Percentiles rank a stretch among this genome's conserved stretches.
These are phyloP conservation scores for Aphyosemion australe DNA, from an alignment of 2,113 vertebrate species.

Conservation along the genomic window DNA sequence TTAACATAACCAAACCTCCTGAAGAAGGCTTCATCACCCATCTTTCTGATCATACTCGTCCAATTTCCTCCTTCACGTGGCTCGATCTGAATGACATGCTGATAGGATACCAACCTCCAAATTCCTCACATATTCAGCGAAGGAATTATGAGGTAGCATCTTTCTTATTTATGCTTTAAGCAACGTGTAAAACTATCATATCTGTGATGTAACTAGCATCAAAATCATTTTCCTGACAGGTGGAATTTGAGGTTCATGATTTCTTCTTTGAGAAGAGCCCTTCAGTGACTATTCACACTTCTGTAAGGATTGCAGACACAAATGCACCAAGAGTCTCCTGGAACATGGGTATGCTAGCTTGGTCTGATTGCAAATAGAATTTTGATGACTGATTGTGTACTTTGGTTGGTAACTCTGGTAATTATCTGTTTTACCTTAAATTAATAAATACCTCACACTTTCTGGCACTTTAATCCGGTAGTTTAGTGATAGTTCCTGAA, in stretches of 20 bases:
- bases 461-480: too few species aligned
- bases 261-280: conserved; percentile 88
- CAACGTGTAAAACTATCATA: too few species aligned
- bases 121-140: conserved; percentile 86
- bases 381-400: not conserved
- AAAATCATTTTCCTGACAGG: conserved; percentile 64
- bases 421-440: too few species aligned
- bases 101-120: conserved; percentile 93
- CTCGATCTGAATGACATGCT: conserved; percentile 87
- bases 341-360: conserved; percentile 87
- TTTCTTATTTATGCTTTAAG: not conserved
- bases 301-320: conserved; percentile 90
- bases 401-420: too few species aligned
- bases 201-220: not conserved
- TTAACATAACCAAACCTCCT: conserved; percentile 89
- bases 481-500: too few species aligned
- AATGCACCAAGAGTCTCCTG: conserved; percentile 94
- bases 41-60: conserved; percentile 89
- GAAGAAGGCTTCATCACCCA: conserved; percentile 87
- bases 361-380: not conserved
- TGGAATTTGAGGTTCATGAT: conserved; percentile 90
- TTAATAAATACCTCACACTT: too few species aligned
- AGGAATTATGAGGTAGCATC: conserved; percentile 86
- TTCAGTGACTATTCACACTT: conserved; percentile 82
- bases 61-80: conserved; percentile 92